Percentiles rank a stretch among this genome's conserved stretches.
Evolutionary conservation across 2,888 invertebrate genomes (phyloP).

Genomic region (Eudasyphora cyanicolor): DNA sequence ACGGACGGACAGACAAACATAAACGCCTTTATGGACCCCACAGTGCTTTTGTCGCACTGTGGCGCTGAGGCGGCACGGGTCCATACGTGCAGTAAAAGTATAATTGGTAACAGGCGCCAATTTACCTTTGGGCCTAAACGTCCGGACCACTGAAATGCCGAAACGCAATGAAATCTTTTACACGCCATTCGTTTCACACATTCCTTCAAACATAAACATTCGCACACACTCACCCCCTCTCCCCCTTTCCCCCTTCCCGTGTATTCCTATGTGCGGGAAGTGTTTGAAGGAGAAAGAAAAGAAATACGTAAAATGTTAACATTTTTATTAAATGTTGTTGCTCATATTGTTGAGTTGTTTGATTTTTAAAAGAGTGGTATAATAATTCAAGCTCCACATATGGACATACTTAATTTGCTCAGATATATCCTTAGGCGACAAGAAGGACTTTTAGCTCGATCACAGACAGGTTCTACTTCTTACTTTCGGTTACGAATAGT

Average conservation of each 20-base stretch:
- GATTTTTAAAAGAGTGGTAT: neutral
- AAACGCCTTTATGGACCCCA: constrained; percentile 22
- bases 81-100: constrained; percentile 13
- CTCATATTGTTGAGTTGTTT: neutral
- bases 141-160: neutral
- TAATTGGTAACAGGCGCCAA: constrained; percentile 59
- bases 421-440: no score
- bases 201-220: constrained; percentile 38
- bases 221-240: constrained; percentile 26
- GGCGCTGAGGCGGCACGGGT: constrained; percentile 9
- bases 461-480: no score
- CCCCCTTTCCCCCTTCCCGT: neutral
- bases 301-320: neutral
- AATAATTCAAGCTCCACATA: no score
- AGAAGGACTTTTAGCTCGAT: no score
- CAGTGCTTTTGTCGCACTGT: constrained; percentile 45
- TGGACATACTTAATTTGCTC: no score
- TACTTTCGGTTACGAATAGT: no score
- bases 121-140: constrained; percentile 48
- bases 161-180: constrained; percentile 26
- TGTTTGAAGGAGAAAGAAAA: constrained; percentile 3
- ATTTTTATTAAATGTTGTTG: constrained; percentile 24
- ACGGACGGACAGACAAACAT: neutral
- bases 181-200: neutral
- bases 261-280: neutral